A percentile compares a stretch with the other conserved stretches of the same genome.
These are phyloP conservation scores for Bilobella aurantiaca DNA, from an alignment of 1,140 invertebrate species.

Conservation along the genomic window DNA sequence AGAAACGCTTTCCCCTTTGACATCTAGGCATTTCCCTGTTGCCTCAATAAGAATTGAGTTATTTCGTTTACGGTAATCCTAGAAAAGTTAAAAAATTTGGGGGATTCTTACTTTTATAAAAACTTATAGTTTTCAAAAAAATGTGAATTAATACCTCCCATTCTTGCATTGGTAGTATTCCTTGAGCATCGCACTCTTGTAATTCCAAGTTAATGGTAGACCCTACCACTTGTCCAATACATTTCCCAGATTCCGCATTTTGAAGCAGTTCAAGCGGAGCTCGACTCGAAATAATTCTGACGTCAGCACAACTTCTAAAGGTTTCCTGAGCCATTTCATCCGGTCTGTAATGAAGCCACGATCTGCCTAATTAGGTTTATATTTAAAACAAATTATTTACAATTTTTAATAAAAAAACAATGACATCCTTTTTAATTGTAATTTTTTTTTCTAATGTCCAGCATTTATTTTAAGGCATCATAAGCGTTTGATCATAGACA, in stretches of 20 bases:
- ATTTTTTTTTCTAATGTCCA: too few species aligned
- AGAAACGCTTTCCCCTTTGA: too few species aligned
- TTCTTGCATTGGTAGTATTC: not conserved
- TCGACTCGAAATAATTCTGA: not conserved
- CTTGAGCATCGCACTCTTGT: not conserved
- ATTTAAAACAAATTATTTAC: not conserved
- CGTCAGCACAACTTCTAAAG: not conserved
- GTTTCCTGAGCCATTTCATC: not conserved
- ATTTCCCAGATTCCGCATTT: not conserved
- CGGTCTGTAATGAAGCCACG: not conserved
- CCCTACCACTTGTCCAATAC: not conserved
- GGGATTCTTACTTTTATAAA: not conserved
- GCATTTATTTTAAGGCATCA: too few species aligned
- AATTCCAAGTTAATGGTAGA: not conserved
- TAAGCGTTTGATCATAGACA: too few species aligned
- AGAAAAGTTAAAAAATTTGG: not conserved
- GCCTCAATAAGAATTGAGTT: not conserved
- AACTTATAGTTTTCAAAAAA: not conserved
- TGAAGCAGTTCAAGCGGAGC: not conserved
- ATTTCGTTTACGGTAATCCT: not conserved
- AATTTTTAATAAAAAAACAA: too few species aligned
- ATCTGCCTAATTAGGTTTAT: not conserved
- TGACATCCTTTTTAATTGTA: too few species aligned
- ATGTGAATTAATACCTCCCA: not conserved
- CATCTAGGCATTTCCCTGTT: not conserved